Base-by-base conservation (phyloP, 2,113 vertebrate species). In the Sialia sialis region DNA sequence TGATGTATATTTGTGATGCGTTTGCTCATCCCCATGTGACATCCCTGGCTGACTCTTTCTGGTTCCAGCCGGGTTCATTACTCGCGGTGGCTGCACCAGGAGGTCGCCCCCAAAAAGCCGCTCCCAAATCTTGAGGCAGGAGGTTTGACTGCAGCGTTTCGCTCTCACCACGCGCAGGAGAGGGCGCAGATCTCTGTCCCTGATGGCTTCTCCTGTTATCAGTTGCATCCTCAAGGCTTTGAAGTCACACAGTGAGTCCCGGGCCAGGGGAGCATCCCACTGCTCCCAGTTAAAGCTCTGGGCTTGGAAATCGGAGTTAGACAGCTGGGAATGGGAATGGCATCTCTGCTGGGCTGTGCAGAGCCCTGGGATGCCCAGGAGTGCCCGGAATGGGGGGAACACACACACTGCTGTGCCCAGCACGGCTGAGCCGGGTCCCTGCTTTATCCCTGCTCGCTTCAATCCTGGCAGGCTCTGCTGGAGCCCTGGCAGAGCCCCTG, bases 1-100 rank as follows among this genome's bases (percentile, higher is more conserved):
- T 81, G 84, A 51, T 92, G 69, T 10, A 3, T 77, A 41, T 76
- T 82, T 79, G 90, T 36, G 88, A 74, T 88, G 90, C 36, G 11
- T 84, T 91, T 76, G 52, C 69, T 92, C 88, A 69, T 91, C 93
- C 81, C 78, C 80, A 3, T 55, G 74, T 89, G 94, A 95, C 90
- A 73, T 63, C 68, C 83, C 5, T 49, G 78, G 69, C 85, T 85
- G 76, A 59, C 51, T 73, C 84, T 30, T 21, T 58, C 90, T 67
- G 86, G 16, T 80, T 94, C 76, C 46, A 84, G 63, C 93, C 4
- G 43, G 32, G 83, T 39, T 97, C 72, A 59, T 95, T 90, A 79
- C 66, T 94, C 79, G 78, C 49, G 81, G 27, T 92, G 60, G 84
- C 60, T 87, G 86, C 62, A 76, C 56, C 26, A 5, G 72, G 89